A percentile compares a stretch with the other conserved stretches of the same genome.
Conservation (phyloP, 2,888 invertebrate species). For the Lepidochitona cinerea region DNA sequence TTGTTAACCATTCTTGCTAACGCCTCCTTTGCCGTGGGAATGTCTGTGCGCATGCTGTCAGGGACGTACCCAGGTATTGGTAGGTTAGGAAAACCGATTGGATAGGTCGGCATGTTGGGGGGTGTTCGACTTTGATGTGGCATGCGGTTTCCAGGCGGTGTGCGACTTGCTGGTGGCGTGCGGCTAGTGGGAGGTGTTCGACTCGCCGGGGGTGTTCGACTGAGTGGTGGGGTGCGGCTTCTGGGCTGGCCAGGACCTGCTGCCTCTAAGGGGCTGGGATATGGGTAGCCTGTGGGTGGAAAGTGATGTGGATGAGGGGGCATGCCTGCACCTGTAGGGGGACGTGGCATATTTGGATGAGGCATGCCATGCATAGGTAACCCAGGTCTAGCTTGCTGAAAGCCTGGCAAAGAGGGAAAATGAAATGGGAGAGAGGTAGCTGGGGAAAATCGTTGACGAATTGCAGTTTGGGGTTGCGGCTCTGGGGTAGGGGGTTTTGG, state of each 20-base stretch:
- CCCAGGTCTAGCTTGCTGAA: not conserved
- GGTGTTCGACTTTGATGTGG: not conserved
- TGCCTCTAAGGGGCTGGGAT: not conserved
- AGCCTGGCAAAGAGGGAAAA: not conserved
- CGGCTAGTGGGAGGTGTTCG: not conserved
- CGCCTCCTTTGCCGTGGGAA: constrained; percentile 81
- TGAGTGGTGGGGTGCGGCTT: not conserved
- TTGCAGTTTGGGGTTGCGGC: not conserved
- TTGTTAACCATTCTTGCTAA: constrained; percentile 87
- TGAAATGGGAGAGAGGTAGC: not conserved
- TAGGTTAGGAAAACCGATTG: not conserved
- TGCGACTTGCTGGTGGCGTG: not conserved
- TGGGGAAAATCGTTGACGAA: too few species aligned
- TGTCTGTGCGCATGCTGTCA: not conserved
- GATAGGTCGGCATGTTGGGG: not conserved
- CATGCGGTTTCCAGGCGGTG: not conserved
- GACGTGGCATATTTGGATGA: not conserved
- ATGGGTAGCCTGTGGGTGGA: not conserved
- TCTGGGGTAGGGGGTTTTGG: constrained; percentile 72
- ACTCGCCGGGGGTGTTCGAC: not conserved
- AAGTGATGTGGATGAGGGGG: not conserved
- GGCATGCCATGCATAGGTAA: too few species aligned
- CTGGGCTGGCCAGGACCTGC: not conserved
- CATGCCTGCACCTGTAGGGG: not conserved
- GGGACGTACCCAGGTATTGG: not conserved